A percentile compares a stretch with the other conserved stretches of the same genome.
These are phyloP conservation scores for Solenopsis fugax DNA, from an alignment of 1,140 invertebrate genomes.

Conservation along the genomic window DNA sequence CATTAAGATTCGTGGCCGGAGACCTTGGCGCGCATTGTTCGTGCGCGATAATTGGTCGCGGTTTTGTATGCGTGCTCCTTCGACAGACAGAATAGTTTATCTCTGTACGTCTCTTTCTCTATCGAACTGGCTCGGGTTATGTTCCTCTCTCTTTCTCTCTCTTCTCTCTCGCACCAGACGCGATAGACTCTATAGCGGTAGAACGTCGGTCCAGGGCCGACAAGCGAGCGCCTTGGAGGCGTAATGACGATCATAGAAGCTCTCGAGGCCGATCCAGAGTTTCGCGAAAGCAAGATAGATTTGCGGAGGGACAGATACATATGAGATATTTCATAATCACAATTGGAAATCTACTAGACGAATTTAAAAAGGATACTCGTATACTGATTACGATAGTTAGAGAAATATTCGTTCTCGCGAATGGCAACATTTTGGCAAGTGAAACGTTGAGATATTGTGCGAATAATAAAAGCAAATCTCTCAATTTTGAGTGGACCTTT, in stretches of 20 bases:
- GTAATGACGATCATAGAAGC: conserved; percentile 80
- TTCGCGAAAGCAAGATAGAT: conserved; percentile 71
- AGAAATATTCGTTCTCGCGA: conserved; percentile 1
- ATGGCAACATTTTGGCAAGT: not conserved
- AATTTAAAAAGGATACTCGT: not conserved
- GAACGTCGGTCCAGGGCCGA: conserved; percentile 78
- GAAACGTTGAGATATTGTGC: not conserved
- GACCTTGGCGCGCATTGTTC: conserved; percentile 72
- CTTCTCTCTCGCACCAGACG: conserved; percentile 45
- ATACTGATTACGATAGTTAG: not conserved
- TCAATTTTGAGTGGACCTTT: not conserved
- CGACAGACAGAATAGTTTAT: conserved; percentile 66
- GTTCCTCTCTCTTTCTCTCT: conserved; percentile 11
- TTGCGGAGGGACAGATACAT: conserved; percentile 42
- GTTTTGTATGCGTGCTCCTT: conserved; percentile 57
- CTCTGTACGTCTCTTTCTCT: conserved; percentile 57
- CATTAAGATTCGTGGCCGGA: conserved; percentile 70
- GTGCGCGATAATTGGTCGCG: conserved; percentile 71
- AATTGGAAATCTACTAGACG: not conserved
- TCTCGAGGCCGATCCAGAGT: conserved; percentile 74
- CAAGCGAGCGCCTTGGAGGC: conserved; percentile 78
- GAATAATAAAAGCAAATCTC: not conserved
- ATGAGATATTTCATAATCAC: not conserved
- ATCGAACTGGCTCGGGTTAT: conserved; percentile 11
- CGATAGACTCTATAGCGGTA: conserved; percentile 48